Evolutionary conservation across 2,113 vertebrate genomes (phyloP), one percentile per base, ranked within the genome.

Genomic region (Serilophus lunatus): DNA sequence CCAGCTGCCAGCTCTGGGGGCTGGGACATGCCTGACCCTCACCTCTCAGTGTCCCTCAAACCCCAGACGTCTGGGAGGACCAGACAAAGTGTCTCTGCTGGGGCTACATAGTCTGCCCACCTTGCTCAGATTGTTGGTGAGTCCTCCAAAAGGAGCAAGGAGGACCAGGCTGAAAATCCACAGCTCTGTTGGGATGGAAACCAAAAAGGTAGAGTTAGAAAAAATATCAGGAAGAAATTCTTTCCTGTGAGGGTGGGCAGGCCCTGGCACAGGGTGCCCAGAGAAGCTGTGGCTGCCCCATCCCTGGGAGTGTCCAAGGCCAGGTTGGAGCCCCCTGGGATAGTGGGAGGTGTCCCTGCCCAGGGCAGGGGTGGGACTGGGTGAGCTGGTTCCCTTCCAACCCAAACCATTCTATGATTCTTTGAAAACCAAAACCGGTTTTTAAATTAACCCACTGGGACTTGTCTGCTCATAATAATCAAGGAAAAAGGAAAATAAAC

Each of bases 161-260:
- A 83, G 42, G 16, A 47, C 3, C n/a, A 29, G 59, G 25, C 9
- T 65, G 45, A 69, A 91, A 80, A 50, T 26, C 36, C 28, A 25
- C 17, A 53, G 28, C 12, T n/a, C 25, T 66, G 17, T 10, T 59
- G 20, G 8, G 42, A 12, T 59, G 51, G 38, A 60, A 89, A 25
- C 24, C 25, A 29, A 22, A 16, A 75, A 4, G 19, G 28, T 45
- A 53, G n/a, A 68, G 19, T 68, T 89, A 53, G 61, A 68, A 68
- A 2, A 26, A 29, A 22, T 20, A n/a, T 18, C 20, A 60, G 10
- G 38, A 68, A 68, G 13, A 14, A 60, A 75, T 68, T 14, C 0
- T n/a, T 66, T 12, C 2, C 33, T 38, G 10, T 0, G 28, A 82
- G 18, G 8, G 12, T n/a, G 60, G 5, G 0, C 0, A 82, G 51